phyloP scores from a whole-genome alignment of 2,797 vertebrate genomes.

The Myotis myotis region DNA sequence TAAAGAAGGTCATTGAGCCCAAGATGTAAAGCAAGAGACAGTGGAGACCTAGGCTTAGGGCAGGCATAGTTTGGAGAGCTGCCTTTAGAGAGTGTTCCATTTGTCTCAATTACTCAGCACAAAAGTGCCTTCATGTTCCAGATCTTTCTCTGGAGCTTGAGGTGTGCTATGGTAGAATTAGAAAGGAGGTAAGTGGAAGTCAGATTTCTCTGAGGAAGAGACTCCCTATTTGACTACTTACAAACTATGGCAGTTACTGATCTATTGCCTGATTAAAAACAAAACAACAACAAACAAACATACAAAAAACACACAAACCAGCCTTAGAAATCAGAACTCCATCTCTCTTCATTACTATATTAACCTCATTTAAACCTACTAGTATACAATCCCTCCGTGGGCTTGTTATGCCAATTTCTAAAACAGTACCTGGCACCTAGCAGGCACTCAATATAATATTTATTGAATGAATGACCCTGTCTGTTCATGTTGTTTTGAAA shows the following conservation, averaged over 20 bases:
- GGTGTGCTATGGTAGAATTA: conserved; percentile 36
- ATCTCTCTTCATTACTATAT: background rate
- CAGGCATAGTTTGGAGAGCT: background rate
- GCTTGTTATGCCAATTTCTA: background rate
- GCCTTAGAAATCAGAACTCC: background rate
- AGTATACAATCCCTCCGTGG: background rate
- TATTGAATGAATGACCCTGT: background rate
- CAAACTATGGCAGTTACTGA: conserved; percentile 16
- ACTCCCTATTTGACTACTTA: background rate
- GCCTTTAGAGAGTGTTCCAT: conserved; percentile 11
- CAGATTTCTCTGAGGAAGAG: background rate
- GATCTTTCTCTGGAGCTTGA: background rate
- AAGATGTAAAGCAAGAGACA: conserved; percentile 5
- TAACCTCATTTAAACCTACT: background rate
- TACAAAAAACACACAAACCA: background rate
- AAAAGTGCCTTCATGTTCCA: conserved; percentile 48
- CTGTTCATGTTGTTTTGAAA: conserved; percentile 24
- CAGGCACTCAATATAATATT: conserved; percentile 1
- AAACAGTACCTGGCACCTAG: background rate
- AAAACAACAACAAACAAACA: background rate
- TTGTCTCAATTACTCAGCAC: conserved; percentile 5
- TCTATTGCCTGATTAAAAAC: conserved; percentile 41
- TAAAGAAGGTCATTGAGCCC: conserved; percentile 22
- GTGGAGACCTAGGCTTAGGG: background rate
- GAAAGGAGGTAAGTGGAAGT: conserved; percentile 16